Percentiles rank a stretch among this genome's conserved stretches.
These are phyloP conservation scores for Xenentodon cancila DNA, from an alignment of 2,797 vertebrate species.

Conservation along the genomic window DNA sequence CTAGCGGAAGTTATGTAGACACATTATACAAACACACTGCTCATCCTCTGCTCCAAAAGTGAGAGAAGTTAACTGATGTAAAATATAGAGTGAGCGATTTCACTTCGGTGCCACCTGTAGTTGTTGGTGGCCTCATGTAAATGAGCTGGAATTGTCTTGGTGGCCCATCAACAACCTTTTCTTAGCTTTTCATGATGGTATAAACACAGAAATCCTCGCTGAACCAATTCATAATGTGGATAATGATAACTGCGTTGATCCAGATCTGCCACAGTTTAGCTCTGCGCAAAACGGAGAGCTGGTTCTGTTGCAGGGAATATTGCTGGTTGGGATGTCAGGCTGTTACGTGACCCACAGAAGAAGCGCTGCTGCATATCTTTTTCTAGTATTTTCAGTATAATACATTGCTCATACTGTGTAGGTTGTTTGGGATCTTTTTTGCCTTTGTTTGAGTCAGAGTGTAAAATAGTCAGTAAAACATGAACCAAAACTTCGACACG, in stretches of 20 bases:
- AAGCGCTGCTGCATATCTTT: conserved; percentile 42
- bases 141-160: neutral
- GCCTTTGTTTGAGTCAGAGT: conserved; percentile 68
- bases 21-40: conserved; percentile 52
- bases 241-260: conserved; percentile 15
- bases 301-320: conserved; percentile 23
- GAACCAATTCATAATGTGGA: conserved; percentile 15
- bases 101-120: conserved; percentile 6
- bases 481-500: conserved; percentile 44
- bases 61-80: conserved; percentile 22
- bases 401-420: conserved; percentile 66
- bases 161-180: conserved; percentile 9
- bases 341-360: conserved; percentile 56
- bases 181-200: conserved; percentile 3
- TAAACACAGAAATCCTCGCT: conserved; percentile 4
- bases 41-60: conserved; percentile 39
- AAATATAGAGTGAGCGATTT: conserved; percentile 25
- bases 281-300: conserved; percentile 17
- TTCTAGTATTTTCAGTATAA: conserved; percentile 49
- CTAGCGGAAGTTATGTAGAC: conserved; percentile 68
- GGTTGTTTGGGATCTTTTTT: conserved; percentile 62
- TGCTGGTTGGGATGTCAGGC: conserved; percentile 44
- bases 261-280: conserved; percentile 2
- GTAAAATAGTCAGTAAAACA: conserved; percentile 60
- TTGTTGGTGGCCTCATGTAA: conserved; percentile 6